Percentiles rank a stretch among this genome's conserved stretches.
Evolutionary conservation across 1,140 invertebrate genomes (phyloP).

Genomic region (Drosophila ananassae): DNA sequence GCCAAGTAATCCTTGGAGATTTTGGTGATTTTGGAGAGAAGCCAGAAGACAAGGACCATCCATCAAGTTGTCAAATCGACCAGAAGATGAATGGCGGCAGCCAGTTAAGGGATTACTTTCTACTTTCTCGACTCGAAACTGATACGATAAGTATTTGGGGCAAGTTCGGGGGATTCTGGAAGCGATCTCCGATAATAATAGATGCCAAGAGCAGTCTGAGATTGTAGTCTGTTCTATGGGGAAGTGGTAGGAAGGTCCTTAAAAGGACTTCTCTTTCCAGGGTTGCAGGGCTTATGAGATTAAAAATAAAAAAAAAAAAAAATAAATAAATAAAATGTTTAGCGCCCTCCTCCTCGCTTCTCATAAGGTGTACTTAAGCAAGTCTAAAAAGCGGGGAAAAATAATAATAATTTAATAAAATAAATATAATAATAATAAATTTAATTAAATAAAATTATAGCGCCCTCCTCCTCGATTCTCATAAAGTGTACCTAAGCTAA

Average conservation of each 20-base stretch:
- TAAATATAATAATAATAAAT: no score
- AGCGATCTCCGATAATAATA: constrained; percentile 29
- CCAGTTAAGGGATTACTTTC: constrained; percentile 35
- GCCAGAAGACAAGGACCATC: constrained; percentile 4
- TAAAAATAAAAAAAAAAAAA: no score
- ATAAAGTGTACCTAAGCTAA: no score
- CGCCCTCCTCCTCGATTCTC: no score
- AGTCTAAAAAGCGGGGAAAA: no score
- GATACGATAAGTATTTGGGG: constrained; percentile 34
- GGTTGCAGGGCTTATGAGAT: no score
- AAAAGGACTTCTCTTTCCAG: no score
- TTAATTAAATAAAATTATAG: no score
- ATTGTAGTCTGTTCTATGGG: background rate
- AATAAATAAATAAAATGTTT: no score
- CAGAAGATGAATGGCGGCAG: constrained; percentile 36
- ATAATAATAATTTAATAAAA: no score
- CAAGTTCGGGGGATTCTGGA: background rate
- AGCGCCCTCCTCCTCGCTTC: no score
- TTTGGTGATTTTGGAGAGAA: background rate
- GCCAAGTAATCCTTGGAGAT: constrained; percentile 31
- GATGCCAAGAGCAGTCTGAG: background rate
- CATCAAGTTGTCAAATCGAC: constrained; percentile 38
- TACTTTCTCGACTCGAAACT: constrained; percentile 25
- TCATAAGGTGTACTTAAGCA: no score
- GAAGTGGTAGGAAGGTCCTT: background rate